phyloP scores from a whole-genome alignment of 1,140 invertebrate genomes.

The Formica exsecta region DNA sequence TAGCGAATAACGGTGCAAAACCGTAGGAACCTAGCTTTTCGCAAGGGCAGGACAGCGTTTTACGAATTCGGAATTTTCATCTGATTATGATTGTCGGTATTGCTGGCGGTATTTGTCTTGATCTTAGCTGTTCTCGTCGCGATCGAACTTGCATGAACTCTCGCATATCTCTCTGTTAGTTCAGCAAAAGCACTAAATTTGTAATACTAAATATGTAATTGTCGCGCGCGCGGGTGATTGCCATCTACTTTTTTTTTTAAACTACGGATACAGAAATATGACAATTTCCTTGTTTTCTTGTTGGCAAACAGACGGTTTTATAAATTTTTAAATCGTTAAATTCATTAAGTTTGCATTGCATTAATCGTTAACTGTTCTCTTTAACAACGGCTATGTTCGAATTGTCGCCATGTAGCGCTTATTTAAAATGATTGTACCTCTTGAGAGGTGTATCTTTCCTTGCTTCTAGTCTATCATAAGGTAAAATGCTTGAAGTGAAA shows the following conservation, averaged over 20 bases:
- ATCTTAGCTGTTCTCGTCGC: conserved; percentile 23
- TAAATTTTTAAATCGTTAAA: conserved; percentile 44
- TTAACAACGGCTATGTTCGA: not conserved
- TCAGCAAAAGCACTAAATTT: not conserved
- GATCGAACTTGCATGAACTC: not conserved
- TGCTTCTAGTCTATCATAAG: conserved; percentile 68
- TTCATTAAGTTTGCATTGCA: not conserved
- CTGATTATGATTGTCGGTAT: conserved; percentile 71
- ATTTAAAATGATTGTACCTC: conserved; percentile 23
- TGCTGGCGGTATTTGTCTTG: conserved; percentile 78
- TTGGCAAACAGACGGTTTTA: not conserved
- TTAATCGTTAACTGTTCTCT: conserved; percentile 9
- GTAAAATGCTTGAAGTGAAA: conserved; percentile 20
- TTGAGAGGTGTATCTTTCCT: conserved; percentile 56
- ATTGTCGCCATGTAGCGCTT: conserved; percentile 8
- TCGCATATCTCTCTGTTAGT: not conserved
- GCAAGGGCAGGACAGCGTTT: conserved; percentile 71
- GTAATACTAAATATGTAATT: not conserved
- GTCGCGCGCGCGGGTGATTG: too few species aligned
- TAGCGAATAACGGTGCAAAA: conserved; percentile 25
- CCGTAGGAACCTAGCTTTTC: conserved; percentile 44
- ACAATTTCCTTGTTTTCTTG: conserved; percentile 11
- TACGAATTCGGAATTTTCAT: conserved; percentile 57
- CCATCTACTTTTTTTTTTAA: not conserved
- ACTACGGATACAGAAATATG: too few species aligned